Base-by-base conservation (phyloP, 2,797 vertebrate genomes). In the Ficedula albicollis region DNA sequence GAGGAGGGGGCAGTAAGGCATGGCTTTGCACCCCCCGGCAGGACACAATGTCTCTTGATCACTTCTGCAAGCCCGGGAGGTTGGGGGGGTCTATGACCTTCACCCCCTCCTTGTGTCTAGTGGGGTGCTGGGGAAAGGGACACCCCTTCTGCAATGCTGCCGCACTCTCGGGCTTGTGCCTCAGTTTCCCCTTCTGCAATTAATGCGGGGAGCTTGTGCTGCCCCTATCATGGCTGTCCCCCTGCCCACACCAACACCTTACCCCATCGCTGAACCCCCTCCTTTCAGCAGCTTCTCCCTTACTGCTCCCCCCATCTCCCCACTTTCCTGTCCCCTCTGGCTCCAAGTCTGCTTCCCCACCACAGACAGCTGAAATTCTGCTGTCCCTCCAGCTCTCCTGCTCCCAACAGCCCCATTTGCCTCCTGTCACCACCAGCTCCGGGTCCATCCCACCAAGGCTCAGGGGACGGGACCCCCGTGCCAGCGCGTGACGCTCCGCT, bases 101-200 rank as follows among this genome's bases (percentile, higher is more conserved):
- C 91, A 80, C 34, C 44, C 78, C 27, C 11, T 8, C 38, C 0
- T 3, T 49, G 80, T 5, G 5, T 34, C 36, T 9, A 8, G 0
- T 6, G 48, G 62, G 79, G 63, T 55, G 48, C n/a, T 0, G 16
- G 39, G n/a, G 56, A 21, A 17, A 26, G 26, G 59, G 86, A 51
- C 18, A 10, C 44, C 66, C 46, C 29, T 11, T 34, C 69, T 46
- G 81, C 13, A 4, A 3, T 1, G 15, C 80, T 80, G 84, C 75
- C 8, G 20, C 30, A 3, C 68, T 73, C 51, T 48, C 2, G 6
- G 25, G 17, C 26, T 70, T 6, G 87, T 93, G 93, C 93, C 94
- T 92, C 91, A 89, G 89, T 95, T 96, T 95, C 87, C 78, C 77
- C 54, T 8, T 15, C 69, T 90, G 55, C 54, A 80, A 34, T 64